Conservation (phyloP, 2,113 vertebrate genomes). For the Taxidea taxus region DNA sequence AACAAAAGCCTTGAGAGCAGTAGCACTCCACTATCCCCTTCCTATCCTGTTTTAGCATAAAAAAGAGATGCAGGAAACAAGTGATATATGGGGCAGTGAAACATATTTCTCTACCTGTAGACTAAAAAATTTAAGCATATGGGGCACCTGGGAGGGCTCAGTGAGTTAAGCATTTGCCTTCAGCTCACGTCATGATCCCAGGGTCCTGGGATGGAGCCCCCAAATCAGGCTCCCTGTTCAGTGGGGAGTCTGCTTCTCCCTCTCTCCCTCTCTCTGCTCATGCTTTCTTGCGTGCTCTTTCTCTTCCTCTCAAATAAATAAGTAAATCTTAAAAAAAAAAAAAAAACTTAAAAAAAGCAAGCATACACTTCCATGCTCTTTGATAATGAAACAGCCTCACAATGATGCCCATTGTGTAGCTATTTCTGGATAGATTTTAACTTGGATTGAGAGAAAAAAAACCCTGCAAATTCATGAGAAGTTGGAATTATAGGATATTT, state of each 20-base stretch:
- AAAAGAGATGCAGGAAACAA: neutral
- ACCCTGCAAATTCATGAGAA: neutral
- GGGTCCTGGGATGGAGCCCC: too few relatives aligned
- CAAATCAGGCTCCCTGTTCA: too few relatives aligned
- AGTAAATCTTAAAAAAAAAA: too few relatives aligned
- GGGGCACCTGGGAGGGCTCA: too few relatives aligned
- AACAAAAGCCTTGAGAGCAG: neutral
- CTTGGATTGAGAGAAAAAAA: slow-evolving; percentile 1
- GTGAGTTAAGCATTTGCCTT: too few relatives aligned
- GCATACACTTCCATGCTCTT: neutral
- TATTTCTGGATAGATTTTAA: slow-evolving; percentile 1
- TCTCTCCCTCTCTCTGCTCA: too few relatives aligned
- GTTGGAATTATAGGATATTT: slow-evolving; percentile 16
- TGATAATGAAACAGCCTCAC: neutral
- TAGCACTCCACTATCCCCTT: neutral
- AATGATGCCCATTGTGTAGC: neutral
- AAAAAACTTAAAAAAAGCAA: neutral
- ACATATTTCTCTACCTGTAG: neutral
- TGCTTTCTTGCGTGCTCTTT: too few relatives aligned
- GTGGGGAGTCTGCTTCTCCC: too few relatives aligned
- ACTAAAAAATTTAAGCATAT: neutral
- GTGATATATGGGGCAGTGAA: neutral
- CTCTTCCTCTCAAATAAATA: too few relatives aligned
- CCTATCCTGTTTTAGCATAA: neutral
- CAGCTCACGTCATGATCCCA: too few relatives aligned